phyloP scores from a whole-genome alignment of 2,797 vertebrate genomes.

The Micropoecilia bifurca region DNA sequence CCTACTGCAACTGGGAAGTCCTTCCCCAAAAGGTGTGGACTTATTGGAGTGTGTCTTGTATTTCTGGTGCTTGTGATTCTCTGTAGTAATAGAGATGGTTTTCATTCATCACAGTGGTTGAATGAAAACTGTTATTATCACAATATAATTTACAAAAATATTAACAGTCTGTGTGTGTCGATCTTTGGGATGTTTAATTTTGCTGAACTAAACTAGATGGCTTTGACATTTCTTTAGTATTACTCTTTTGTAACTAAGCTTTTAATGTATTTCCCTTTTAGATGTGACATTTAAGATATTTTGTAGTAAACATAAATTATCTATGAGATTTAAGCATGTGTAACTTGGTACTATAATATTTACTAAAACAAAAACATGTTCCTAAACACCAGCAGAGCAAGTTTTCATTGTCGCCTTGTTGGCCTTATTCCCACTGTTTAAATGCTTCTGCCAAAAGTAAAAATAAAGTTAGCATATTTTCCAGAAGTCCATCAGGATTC shows the following conservation, averaged over 20 bases:
- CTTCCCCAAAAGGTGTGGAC: conserved; percentile 83
- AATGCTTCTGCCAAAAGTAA: neutral
- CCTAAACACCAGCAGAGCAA: neutral
- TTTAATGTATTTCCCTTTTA: neutral
- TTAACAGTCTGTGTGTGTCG: neutral
- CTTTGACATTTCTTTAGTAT: neutral
- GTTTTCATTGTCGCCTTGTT: neutral
- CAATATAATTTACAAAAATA: neutral
- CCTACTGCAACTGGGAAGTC: conserved; percentile 87
- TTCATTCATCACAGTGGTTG: neutral
- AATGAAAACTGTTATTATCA: neutral
- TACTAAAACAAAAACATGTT: neutral
- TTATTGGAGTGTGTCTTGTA: neutral
- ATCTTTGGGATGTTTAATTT: neutral
- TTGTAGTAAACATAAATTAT: neutral
- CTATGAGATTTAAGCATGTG: too few species aligned
- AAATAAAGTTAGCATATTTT: neutral
- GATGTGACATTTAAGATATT: neutral
- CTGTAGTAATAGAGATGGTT: neutral
- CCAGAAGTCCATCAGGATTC: neutral
- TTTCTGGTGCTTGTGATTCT: neutral
- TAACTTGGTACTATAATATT: neutral
- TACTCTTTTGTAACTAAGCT: neutral
- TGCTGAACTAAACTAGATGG: neutral
- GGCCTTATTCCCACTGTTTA: neutral